A percentile compares a stretch with the other conserved stretches of the same genome.
These are phyloP conservation scores for Ctenomys sociabilis DNA, from an alignment of 2,113 vertebrate species.

Conservation along the genomic window DNA sequence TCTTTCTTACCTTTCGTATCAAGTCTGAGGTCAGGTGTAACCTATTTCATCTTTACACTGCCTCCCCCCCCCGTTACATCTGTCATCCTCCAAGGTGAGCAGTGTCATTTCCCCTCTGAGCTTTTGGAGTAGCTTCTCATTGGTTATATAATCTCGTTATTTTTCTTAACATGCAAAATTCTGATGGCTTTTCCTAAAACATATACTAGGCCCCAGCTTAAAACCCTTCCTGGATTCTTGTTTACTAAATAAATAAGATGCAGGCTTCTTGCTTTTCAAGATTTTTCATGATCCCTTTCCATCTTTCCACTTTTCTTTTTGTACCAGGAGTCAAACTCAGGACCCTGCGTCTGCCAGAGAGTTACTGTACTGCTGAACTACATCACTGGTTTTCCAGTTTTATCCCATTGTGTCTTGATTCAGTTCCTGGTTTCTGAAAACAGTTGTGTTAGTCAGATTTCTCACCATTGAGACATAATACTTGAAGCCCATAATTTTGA, in stretches of 20 bases:
- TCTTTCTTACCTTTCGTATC: background rate
- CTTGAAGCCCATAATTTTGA: background rate
- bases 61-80: background rate
- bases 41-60: background rate
- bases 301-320: background rate
- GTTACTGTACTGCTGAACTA: no score
- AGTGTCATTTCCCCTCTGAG: background rate
- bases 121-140: background rate
- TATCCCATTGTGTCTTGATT: background rate
- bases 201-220: background rate
- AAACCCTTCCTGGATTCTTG: background rate
- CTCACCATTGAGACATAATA: background rate
- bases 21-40: background rate
- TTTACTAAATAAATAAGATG: background rate
- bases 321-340: no score
- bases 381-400: background rate
- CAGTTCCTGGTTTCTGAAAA: background rate
- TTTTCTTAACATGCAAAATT: background rate
- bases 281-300: background rate
- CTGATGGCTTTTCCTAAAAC: background rate
- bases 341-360: background rate
- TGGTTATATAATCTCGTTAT: background rate
- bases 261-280: background rate
- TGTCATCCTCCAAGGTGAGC: background rate
- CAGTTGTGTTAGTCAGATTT: background rate